Base-by-base conservation (phyloP, 2,797 vertebrate species). In the Xenopus petersii region DNA sequence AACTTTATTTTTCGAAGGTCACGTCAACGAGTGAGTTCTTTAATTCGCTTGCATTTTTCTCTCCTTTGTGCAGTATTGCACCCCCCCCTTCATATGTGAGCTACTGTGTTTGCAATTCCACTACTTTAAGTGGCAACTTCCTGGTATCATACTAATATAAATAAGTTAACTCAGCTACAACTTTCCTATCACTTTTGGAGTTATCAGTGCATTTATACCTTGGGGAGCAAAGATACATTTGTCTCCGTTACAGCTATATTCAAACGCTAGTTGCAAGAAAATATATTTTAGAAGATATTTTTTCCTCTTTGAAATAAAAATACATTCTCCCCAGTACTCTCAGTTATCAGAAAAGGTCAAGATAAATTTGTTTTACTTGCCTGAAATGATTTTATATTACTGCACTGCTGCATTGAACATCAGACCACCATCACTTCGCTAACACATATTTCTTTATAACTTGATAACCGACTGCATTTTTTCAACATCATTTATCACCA, bases 401-500 rank as follows among this genome's bases (percentile, higher is more conserved):
- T 64, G 17, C 48, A 67, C 64, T 65, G 56, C 21, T 51, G 60
- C 55, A 21, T 61, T 64, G 51, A 26, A 10, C 60, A 73, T 54
- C 51, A 47, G 17, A 72, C 58, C 47, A 16, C 26, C 24, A 36
- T 64, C 68, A 36, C 67, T 42, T 49, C 49, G 46, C 11, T 56
- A 36, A 30, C 33, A 65, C 30, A 51, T 58, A 75, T 54, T 62
- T 61, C 47, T 55, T 46, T 12, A 63, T 21, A 54, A 69, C 54
- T 12, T 67, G 30, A 62, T 33, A 67, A 49, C 36, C 42, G 59
- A 26, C 51, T 12, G 24, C 33, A 48, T 69, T 69, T 64, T 70
- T 5, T 56, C 12, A 56, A 24, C 4, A 16, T 69, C 48, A 64
- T 75, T 70, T 56, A 70, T 70, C 67, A 73, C 54, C 17, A 69